Conservation (phyloP, 2,888 invertebrate genomes). For the Melipona bicolor region DNA sequence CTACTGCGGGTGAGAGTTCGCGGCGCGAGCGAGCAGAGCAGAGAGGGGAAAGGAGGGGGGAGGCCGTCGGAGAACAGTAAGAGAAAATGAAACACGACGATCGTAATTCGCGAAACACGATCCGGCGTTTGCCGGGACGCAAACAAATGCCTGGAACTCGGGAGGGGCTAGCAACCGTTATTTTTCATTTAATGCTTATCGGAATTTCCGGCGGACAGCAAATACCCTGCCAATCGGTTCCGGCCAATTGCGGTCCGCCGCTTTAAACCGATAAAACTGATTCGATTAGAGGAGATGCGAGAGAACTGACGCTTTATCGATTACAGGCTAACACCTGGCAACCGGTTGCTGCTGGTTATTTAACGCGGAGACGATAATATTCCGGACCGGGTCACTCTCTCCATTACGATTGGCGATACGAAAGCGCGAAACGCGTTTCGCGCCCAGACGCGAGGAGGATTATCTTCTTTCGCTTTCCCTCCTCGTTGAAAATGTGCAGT, state of each 20-base stretch:
- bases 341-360: constrained; percentile 41
- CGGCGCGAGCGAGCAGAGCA: too few species aligned
- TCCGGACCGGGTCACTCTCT: background rate
- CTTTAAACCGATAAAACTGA: constrained; percentile 59
- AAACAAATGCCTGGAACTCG: constrained; percentile 30
- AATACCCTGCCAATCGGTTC: constrained; percentile 53
- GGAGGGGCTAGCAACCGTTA: constrained; percentile 17
- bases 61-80: background rate
- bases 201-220: constrained; percentile 48
- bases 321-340: constrained; percentile 47
- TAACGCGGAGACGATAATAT: constrained; percentile 12
- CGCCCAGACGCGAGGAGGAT: too few species aligned
- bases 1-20: background rate
- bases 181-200: constrained; percentile 59
- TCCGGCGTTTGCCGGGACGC: background rate
- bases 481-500: too few species aligned
- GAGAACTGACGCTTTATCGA: constrained; percentile 48
- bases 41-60: too few species aligned
- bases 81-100: background rate
- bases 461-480: too few species aligned
- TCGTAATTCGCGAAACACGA: constrained; percentile 15
- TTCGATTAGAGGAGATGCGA: constrained; percentile 54
- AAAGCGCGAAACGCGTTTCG: too few species aligned
- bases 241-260: constrained; percentile 56
- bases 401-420: too few species aligned